phyloP scores from a whole-genome alignment of 2,888 invertebrate genomes.

The Zaprionus bogoriensis region DNA sequence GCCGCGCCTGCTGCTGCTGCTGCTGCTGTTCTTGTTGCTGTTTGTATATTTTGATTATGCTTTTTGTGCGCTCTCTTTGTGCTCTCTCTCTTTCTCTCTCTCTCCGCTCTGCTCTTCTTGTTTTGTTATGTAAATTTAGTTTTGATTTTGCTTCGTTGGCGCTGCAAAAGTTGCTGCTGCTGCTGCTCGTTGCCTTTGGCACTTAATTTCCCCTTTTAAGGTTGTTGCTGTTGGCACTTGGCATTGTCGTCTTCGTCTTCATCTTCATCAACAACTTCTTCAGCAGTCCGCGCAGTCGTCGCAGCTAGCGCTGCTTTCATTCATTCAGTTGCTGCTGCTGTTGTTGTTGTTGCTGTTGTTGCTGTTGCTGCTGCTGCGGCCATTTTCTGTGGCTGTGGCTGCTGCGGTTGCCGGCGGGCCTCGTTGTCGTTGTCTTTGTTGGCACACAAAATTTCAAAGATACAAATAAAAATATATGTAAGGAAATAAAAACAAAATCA shows the following conservation, averaged over 20 bases:
- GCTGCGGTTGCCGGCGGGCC: slow-evolving; percentile 28
- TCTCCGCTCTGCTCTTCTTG: neutral
- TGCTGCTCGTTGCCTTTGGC: slow-evolving; percentile 46
- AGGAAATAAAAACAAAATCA: slow-evolving; percentile 22
- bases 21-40: slow-evolving; percentile 5
- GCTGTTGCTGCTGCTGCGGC: slow-evolving; percentile 20
- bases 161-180: slow-evolving; percentile 12
- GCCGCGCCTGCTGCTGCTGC: slow-evolving; percentile 5
- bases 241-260: slow-evolving; percentile 47
- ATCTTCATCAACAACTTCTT: slow-evolving; percentile 42
- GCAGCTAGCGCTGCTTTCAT: slow-evolving; percentile 5
- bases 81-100: slow-evolving; percentile 4
- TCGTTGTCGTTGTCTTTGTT: slow-evolving; percentile 39
- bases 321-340: slow-evolving; percentile 22
- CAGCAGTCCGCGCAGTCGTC: slow-evolving; percentile 49
- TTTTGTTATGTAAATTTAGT: slow-evolving; percentile 58
- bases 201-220: slow-evolving; percentile 48
- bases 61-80: slow-evolving; percentile 6
- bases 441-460: slow-evolving; percentile 42
- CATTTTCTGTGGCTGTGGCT: slow-evolving; percentile 6
- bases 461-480: slow-evolving; percentile 30
- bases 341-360: slow-evolving; percentile 20
- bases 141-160: slow-evolving; percentile 51
- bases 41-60: slow-evolving; percentile 34
- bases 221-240: slow-evolving; percentile 51